These are phyloP conservation scores for Norana najaformis DNA, from an alignment of 2,888 invertebrate genomes.

Conservation along the genomic window DNA sequence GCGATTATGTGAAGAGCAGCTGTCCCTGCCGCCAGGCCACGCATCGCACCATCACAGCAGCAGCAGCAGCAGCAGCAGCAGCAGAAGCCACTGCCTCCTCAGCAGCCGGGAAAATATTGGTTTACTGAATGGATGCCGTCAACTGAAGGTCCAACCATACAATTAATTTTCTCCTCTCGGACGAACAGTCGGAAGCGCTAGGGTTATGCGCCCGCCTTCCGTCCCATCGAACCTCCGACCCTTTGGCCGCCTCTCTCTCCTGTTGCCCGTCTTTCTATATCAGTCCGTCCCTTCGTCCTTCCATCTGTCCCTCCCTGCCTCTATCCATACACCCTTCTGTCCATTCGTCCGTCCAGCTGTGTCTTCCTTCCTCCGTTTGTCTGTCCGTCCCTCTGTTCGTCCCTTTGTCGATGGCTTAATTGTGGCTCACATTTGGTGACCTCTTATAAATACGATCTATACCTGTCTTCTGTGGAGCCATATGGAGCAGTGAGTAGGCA, in stretches of 20 bases:
- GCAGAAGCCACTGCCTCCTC: background rate
- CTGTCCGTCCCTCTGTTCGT: background rate
- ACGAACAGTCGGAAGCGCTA: background rate
- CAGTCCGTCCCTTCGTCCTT: background rate
- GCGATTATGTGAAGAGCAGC: background rate
- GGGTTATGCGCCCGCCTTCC: too few relatives aligned
- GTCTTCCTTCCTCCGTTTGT: too few relatives aligned
- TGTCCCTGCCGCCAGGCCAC: background rate
- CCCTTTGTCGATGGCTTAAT: background rate
- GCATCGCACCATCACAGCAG: background rate
- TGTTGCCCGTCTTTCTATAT: background rate
- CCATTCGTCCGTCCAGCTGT: background rate
- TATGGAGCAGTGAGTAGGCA: background rate
- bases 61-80: background rate
- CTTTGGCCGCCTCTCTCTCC: background rate
- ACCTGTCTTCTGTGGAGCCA: background rate
- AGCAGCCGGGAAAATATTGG: background rate
- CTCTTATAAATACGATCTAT: background rate
- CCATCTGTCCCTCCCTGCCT: background rate
- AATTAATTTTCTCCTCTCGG: background rate
- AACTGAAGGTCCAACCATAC: slow-evolving; percentile 7
- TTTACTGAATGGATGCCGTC: background rate
- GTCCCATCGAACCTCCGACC: too few relatives aligned
- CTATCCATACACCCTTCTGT: background rate
- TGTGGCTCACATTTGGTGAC: background rate